Conservation (phyloP, 2,797 vertebrate genomes). For the Tenualosa thibaudeaui region DNA sequence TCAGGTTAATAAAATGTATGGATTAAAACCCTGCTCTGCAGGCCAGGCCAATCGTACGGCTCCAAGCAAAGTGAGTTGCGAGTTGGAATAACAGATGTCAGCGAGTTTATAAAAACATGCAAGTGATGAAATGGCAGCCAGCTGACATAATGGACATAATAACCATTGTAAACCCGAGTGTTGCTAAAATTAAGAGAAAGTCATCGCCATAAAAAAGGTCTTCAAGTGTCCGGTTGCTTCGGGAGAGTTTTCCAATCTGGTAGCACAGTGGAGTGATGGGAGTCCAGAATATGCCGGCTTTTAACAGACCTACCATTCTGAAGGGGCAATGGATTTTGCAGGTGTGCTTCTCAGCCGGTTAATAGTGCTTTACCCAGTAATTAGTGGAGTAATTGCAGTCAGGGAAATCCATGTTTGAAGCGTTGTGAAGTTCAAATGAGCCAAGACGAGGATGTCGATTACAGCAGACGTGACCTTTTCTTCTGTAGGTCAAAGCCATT, state of each 20-base stretch:
- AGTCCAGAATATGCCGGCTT: constrained; percentile 39
- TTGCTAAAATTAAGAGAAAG: constrained; percentile 61
- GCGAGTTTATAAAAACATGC: constrained; percentile 48
- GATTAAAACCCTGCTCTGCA: constrained; percentile 49
- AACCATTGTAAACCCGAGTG: constrained; percentile 57
- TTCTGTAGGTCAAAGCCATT: constrained; percentile 28
- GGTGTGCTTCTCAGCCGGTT: constrained; percentile 45
- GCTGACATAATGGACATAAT: constrained; percentile 55
- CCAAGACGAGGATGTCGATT: constrained; percentile 24
- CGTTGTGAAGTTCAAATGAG: constrained; percentile 23
- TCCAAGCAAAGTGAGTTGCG: constrained; percentile 44
- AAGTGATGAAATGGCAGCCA: constrained; percentile 54
- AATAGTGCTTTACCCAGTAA: constrained; percentile 44
- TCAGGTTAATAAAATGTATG: constrained; percentile 64
- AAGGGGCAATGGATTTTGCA: constrained; percentile 55
- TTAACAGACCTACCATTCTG: constrained; percentile 46
- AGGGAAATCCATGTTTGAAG: constrained; percentile 41
- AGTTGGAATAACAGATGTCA: constrained; percentile 70
- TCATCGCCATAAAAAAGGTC: constrained; percentile 56
- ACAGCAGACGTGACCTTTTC: constrained; percentile 27
- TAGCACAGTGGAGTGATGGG: constrained; percentile 41
- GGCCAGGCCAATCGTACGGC: constrained; percentile 49
- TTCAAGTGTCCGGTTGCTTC: constrained; percentile 46
- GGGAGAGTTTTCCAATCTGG: constrained; percentile 51
- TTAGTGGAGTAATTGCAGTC: constrained; percentile 46